These are phyloP conservation scores for Enteromius mattozi DNA, from an alignment of 2,797 vertebrate species.

Conservation along the genomic window DNA sequence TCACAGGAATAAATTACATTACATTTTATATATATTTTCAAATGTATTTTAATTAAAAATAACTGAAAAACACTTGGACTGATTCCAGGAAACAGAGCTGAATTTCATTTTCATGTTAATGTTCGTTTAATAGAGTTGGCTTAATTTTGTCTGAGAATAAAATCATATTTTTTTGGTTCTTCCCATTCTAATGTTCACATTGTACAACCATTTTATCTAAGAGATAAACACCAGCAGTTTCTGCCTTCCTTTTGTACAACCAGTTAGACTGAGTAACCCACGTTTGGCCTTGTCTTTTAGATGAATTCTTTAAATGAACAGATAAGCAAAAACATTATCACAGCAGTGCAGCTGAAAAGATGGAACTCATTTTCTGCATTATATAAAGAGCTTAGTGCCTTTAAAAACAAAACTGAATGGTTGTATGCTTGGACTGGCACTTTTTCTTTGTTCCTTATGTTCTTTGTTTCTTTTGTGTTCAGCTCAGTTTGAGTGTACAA, in stretches of 20 bases:
- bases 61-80: neutral
- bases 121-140: neutral
- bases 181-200: conserved; percentile 10
- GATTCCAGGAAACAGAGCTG: neutral
- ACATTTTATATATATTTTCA: no score
- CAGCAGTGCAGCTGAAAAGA: conserved; percentile 11
- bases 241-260: conserved; percentile 32
- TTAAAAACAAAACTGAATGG: conserved; percentile 3
- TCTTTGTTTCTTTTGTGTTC: conserved; percentile 9
- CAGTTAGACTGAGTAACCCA: conserved; percentile 24
- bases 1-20: no score
- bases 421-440: conserved; percentile 36
- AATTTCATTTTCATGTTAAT: neutral
- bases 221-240: conserved; percentile 37
- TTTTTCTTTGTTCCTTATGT: conserved; percentile 29
- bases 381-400: neutral
- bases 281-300: conserved; percentile 24
- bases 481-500: neutral
- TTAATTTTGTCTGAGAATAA: neutral
- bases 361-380: neutral
- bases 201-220: neutral
- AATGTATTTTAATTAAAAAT: no score
- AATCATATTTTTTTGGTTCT: neutral
- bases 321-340: conserved; percentile 15
- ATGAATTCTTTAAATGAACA: conserved; percentile 25